A percentile compares a stretch with the other conserved stretches of the same genome.
These are phyloP conservation scores for Fundulus diaphanus DNA, from an alignment of 2,797 vertebrate species.

Conservation along the genomic window DNA sequence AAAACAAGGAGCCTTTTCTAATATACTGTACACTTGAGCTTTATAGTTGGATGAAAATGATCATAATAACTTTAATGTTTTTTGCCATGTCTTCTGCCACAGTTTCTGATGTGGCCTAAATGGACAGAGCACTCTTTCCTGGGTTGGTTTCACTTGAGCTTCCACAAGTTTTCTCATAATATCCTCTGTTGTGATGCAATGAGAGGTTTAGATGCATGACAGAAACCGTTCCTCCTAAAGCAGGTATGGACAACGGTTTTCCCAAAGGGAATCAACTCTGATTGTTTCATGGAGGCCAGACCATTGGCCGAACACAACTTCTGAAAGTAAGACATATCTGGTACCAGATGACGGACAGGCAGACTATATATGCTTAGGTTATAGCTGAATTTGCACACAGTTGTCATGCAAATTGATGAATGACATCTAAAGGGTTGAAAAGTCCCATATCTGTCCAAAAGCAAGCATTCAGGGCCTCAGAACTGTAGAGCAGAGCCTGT, in stretches of 20 bases:
- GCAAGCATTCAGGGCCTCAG: too few relatives aligned
- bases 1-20: neutral
- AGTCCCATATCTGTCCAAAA: too few relatives aligned
- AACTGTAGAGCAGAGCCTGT: too few relatives aligned
- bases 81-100: neutral
- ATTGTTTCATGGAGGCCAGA: neutral
- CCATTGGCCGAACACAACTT: neutral
- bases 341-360: too few relatives aligned
- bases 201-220: neutral
- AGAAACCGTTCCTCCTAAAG: neutral
- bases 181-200: neutral
- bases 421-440: too few relatives aligned
- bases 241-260: neutral
- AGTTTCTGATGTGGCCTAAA: neutral
- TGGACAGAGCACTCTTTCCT: neutral
- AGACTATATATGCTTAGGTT: too few relatives aligned
- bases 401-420: too few relatives aligned
- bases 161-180: neutral
- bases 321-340: neutral
- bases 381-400: too few relatives aligned
- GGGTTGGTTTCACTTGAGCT: neutral
- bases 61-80: neutral
- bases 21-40: too few relatives aligned
- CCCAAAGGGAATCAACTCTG: neutral
- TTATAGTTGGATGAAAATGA: neutral